These are phyloP conservation scores for Cydia strobilella DNA, from an alignment of 1,140 invertebrate species.

Conservation along the genomic window DNA sequence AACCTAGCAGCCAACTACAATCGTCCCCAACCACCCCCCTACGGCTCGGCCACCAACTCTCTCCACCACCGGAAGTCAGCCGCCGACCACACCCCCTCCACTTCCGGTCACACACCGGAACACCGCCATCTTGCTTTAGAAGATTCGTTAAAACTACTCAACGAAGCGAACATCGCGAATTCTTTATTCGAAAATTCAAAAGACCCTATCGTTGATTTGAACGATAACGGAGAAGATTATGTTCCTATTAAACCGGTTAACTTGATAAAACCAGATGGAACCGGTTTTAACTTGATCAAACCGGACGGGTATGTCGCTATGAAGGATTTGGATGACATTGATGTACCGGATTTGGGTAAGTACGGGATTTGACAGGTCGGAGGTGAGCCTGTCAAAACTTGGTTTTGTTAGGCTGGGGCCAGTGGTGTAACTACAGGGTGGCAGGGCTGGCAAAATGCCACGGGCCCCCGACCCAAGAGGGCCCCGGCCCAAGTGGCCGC, in stretches of 20 bases:
- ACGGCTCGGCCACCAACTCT: conserved; percentile 66
- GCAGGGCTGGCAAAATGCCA: no score
- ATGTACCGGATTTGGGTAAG: conserved; percentile 63
- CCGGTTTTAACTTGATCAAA: conserved; percentile 51
- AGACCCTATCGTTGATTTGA: conserved; percentile 61
- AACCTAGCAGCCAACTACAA: conserved; percentile 73
- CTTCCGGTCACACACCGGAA: conserved; percentile 59
- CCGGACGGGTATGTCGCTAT: conserved; percentile 34
- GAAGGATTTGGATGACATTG: conserved; percentile 60
- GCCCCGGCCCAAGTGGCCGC: no score
- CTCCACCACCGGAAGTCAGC: conserved; percentile 59
- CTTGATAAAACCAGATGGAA: conserved; percentile 52
- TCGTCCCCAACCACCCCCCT: conserved; percentile 75
- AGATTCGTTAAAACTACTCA: conserved; percentile 74
- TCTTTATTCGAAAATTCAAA: conserved; percentile 50
- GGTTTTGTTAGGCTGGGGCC: conserved; percentile 74
- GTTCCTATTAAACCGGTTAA: conserved; percentile 47
- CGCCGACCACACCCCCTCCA: conserved; percentile 51
- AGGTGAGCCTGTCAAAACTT: conserved; percentile 74
- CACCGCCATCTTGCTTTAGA: conserved; percentile 64
- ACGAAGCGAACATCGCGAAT: conserved; percentile 75
- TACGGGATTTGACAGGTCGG: conserved; percentile 74
- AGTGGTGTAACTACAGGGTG: no score
- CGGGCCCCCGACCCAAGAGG: no score
- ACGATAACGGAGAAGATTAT: conserved; percentile 65